phyloP scores from a whole-genome alignment of 2,113 vertebrate species.

The Zapus hudsonius region DNA sequence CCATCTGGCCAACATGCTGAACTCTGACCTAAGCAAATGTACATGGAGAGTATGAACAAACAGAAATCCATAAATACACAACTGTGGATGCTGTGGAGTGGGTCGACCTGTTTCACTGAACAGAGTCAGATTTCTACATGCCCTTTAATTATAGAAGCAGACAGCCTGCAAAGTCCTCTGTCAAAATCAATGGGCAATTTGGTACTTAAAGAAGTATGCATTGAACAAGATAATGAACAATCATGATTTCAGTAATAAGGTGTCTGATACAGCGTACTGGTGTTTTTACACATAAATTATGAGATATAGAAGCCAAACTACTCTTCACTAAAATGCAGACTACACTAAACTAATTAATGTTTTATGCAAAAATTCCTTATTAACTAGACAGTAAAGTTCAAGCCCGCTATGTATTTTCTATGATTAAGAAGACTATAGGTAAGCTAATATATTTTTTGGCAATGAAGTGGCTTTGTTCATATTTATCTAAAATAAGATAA shows the following conservation, averaged over 20 bases:
- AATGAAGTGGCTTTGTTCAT: not conserved
- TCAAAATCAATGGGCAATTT: conserved; percentile 45
- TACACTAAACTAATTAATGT: not conserved
- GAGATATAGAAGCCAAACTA: not conserved
- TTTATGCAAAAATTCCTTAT: not conserved
- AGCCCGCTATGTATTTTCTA: not conserved
- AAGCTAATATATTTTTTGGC: not conserved
- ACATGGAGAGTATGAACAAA: not conserved
- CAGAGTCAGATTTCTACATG: not conserved
- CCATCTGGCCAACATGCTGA: not conserved
- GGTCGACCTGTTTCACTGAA: not conserved
- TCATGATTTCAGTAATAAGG: conserved; percentile 19
- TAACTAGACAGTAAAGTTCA: conserved; percentile 5
- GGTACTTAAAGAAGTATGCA: conserved; percentile 11
- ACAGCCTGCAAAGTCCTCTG: not conserved
- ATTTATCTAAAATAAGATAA: not conserved
- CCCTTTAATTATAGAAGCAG: not conserved
- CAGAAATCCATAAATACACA: not conserved
- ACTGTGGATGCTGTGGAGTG: not conserved
- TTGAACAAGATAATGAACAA: conserved; percentile 14
- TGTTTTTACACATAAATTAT: not conserved
- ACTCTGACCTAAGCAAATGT: not conserved
- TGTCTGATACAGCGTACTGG: not conserved
- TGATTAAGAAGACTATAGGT: not conserved
- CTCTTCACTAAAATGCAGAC: not conserved